These are phyloP conservation scores for Ecdyonurus torrentis DNA, from an alignment of 2,888 invertebrate species.

Conservation along the genomic window DNA sequence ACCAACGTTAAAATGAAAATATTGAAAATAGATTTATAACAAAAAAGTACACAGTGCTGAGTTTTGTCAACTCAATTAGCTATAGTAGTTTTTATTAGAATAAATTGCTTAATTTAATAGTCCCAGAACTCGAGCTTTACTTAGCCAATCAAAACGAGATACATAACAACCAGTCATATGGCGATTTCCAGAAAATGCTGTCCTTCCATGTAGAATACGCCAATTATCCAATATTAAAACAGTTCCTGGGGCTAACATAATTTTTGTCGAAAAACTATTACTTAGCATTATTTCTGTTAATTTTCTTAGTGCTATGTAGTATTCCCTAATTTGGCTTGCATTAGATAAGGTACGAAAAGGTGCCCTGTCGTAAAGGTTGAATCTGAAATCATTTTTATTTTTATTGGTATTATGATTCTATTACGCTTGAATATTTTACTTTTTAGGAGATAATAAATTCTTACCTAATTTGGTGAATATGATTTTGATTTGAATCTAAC, in stretches of 20 bases:
- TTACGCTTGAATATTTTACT: background rate
- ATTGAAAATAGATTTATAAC: too few relatives aligned
- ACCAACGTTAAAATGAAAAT: too few relatives aligned
- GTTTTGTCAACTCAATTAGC: too few relatives aligned
- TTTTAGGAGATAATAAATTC: background rate
- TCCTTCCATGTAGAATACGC: slow-evolving; percentile 57
- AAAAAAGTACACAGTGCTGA: too few relatives aligned
- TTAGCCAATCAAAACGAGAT: slow-evolving; percentile 47
- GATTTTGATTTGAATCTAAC: slow-evolving; percentile 33
- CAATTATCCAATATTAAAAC: slow-evolving; percentile 64
- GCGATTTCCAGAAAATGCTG: slow-evolving; percentile 47
- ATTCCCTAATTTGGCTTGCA: slow-evolving; percentile 32
- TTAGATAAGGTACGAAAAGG: slow-evolving; percentile 37
- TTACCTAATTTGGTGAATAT: slow-evolving; percentile 43
- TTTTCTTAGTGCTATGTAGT: slow-evolving; percentile 41
- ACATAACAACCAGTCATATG: slow-evolving; percentile 55
- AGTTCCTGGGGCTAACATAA: slow-evolving; percentile 47
- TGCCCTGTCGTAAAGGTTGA: slow-evolving; percentile 58
- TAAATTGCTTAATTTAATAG: slow-evolving; percentile 8
- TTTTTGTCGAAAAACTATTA: slow-evolving; percentile 34
- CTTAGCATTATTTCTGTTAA: slow-evolving; percentile 35
- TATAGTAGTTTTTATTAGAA: too few relatives aligned
- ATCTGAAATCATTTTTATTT: slow-evolving; percentile 32
- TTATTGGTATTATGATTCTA: background rate
- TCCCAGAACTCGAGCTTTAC: slow-evolving; percentile 31